These are phyloP conservation scores for Chiloscyllium punctatum DNA, from an alignment of 2,797 vertebrate species.

Conservation along the genomic window DNA sequence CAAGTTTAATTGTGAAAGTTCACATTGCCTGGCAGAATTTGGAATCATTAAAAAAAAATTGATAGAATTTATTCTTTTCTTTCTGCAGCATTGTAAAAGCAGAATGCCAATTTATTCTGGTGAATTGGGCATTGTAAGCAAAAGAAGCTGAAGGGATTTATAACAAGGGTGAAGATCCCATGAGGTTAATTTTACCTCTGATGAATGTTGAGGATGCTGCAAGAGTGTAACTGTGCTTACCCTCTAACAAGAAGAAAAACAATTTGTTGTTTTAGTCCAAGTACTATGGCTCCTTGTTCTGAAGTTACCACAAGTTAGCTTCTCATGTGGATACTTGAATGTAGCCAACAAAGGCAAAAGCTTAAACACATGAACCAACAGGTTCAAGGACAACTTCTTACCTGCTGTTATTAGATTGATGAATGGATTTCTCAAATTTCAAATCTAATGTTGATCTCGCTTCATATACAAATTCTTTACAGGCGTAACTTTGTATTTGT, in stretches of 20 bases:
- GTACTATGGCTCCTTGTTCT: neutral
- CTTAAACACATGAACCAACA: neutral
- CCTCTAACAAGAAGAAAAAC: neutral
- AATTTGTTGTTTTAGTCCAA: neutral
- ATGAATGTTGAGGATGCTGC: neutral
- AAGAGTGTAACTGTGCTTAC: neutral
- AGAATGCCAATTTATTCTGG: neutral
- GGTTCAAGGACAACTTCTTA: no score
- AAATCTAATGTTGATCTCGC: no score
- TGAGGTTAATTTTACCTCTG: neutral
- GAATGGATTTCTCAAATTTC: no score
- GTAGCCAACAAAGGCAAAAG: neutral
- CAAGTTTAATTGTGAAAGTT: conserved; percentile 2
- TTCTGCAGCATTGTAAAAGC: neutral
- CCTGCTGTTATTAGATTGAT: no score
- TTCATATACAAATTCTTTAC: no score
- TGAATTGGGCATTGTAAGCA: conserved; percentile 7
- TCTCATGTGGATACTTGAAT: neutral
- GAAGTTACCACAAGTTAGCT: neutral
- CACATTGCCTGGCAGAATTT: neutral
- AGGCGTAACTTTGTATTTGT: no score
- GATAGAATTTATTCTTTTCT: neutral
- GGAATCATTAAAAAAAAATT: neutral
- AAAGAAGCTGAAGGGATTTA: neutral
- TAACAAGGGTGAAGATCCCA: neutral